phyloP scores from a whole-genome alignment of 1,140 invertebrate genomes.

The Drosophila sechellia region DNA sequence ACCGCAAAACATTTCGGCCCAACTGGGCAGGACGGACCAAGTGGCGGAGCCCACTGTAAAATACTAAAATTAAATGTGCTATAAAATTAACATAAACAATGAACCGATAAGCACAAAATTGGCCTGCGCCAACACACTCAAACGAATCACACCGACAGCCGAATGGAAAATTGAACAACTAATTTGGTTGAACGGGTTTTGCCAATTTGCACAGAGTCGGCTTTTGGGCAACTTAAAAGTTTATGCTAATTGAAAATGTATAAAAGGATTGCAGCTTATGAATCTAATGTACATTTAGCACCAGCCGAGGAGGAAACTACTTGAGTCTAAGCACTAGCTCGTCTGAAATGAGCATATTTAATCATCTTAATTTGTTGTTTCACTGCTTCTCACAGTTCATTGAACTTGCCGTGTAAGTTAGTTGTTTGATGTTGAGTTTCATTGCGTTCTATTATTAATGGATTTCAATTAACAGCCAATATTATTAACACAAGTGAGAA shows the following conservation, averaged over 20 bases:
- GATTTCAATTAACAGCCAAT: background rate
- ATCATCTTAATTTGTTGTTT: conserved; percentile 2
- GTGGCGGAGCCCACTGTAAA: conserved; percentile 39
- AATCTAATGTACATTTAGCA: background rate
- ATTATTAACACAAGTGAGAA: background rate
- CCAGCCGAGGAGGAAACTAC: background rate
- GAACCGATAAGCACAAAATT: conserved; percentile 76
- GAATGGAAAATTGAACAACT: conserved; percentile 71
- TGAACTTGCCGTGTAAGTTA: background rate
- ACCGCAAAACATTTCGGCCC: conserved; percentile 58
- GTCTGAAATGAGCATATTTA: background rate
- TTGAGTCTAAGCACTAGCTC: background rate
- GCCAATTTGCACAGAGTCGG: conserved; percentile 31
- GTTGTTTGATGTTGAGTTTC: background rate
- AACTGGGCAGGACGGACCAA: background rate
- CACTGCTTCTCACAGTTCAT: background rate
- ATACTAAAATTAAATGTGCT: conserved; percentile 77
- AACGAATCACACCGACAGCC: conserved; percentile 8
- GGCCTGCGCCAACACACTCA: conserved; percentile 27
- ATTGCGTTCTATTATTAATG: background rate
- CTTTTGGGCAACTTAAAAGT: conserved; percentile 37
- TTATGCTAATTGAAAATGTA: conserved; percentile 41
- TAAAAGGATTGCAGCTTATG: conserved; percentile 5
- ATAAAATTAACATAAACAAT: conserved; percentile 79
- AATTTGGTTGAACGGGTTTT: conserved; percentile 67